These are phyloP conservation scores for Chrysemys picta DNA, from an alignment of 2,113 vertebrate genomes.

Conservation along the genomic window DNA sequence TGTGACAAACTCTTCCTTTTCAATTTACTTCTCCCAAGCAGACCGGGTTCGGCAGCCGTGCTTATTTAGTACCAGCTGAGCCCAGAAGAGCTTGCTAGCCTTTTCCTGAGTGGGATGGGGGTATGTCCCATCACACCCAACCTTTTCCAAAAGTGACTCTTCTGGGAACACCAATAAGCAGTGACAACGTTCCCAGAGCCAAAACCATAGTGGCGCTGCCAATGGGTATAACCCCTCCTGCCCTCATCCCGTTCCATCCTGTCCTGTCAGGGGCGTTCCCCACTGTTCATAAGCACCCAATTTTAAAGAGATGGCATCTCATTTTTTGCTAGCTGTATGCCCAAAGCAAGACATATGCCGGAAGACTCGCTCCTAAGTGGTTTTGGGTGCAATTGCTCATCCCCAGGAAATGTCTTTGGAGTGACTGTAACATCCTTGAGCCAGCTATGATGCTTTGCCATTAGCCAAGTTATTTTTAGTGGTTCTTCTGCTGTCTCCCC, in stretches of 20 bases:
- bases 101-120: neutral
- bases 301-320: neutral
- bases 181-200: neutral
- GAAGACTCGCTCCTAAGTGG: neutral
- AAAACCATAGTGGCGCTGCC: neutral
- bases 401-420: constrained; percentile 36
- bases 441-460: neutral
- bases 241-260: neutral
- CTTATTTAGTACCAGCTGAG: neutral
- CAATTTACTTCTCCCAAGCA: neutral
- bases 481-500: constrained; percentile 3
- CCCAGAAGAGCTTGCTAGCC: neutral
- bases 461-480: constrained; percentile 41
- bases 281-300: neutral
- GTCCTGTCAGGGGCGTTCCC: neutral
- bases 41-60: neutral
- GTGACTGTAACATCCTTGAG: neutral
- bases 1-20: neutral
- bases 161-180: neutral
- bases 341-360: fast-evolving
- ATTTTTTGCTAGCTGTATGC: neutral
- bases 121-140: neutral
- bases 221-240: neutral
- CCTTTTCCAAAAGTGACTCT: constrained; percentile 3
- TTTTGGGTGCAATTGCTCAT: neutral